phyloP scores from a whole-genome alignment of 1,140 invertebrate species.

The Drosophila cardini region DNA sequence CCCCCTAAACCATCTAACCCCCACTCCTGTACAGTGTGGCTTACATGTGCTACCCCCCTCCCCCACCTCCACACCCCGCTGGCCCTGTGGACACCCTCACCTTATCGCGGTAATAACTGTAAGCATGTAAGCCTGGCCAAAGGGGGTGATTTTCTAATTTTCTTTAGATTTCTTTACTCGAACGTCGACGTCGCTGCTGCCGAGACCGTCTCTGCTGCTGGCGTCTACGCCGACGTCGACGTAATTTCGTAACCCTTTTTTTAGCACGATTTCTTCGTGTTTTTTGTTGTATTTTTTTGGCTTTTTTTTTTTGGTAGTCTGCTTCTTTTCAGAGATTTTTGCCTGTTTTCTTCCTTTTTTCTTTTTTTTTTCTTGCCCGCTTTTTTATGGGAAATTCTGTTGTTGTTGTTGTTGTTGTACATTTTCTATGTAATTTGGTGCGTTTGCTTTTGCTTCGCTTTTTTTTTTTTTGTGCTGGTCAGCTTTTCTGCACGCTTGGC shows the following conservation, averaged over 20 bases:
- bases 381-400: conserved; percentile 54
- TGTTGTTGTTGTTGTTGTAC: conserved; percentile 50
- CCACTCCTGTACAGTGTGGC: neutral
- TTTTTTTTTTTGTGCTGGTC: conserved; percentile 73
- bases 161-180: conserved; percentile 79
- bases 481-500: conserved; percentile 79
- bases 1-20: neutral
- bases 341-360: conserved; percentile 50
- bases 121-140: conserved; percentile 82
- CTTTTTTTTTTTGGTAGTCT: neutral
- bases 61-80: neutral
- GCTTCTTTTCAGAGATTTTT: conserved; percentile 63
- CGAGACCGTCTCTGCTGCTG: neutral
- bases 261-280: conserved; percentile 34
- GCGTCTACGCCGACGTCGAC: conserved; percentile 23
- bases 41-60: no score
- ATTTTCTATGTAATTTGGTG: conserved; percentile 78
- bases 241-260: conserved; percentile 60
- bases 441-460: conserved; percentile 45
- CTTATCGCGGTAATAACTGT: conserved; percentile 83
- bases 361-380: conserved; percentile 43
- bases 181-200: conserved; percentile 2
- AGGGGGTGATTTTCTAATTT: conserved; percentile 82
- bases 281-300: neutral
- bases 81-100: conserved; percentile 39